Evolutionary conservation across 2,888 invertebrate species (phyloP), one percentile per base, ranked within the genome.

Genomic region (Acleris holmiana): DNA sequence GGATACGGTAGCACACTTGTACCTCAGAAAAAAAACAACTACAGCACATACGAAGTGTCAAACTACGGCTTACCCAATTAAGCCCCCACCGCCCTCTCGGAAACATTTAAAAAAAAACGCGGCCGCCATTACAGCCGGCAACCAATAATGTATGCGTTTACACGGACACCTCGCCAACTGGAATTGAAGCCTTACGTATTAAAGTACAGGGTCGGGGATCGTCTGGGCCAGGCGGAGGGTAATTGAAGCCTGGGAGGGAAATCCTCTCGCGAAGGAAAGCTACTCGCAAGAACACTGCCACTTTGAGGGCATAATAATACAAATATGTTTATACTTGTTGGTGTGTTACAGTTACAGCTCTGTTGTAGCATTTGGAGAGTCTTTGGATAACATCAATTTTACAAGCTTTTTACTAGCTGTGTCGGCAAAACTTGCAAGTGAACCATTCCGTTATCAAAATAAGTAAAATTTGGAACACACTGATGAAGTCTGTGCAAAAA

Each of bases 221-320:
- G 17, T 29, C 18, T 48, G 46, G 56, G 29, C 15, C 8, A 56
- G 25, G 17, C 56, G 56, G 35, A 50, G 56, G 61, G 58, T 54
- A 61, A 55, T 50, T 51, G 53, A 54, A 58, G 61, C 46, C 57
- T 8, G 29, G 54, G 51, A 10, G 13, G 40, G 58, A 54, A 47
- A 47, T 19, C 19, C 44, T 35, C 44, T 44, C 44, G 44, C 44
- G 44, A 44, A 57, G 66, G 67, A 50, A 59, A 60, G 65, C 65
- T 64, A 55, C 67, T 65, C 35, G 54, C 21, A 46, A 44, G 51
- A 47, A 59, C 64, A 61, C 58, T 53, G 65, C 65, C 67, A 69
- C 69, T 67, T 68, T 66, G 53, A 66, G 53, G 21, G 54, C 65
- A 53, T 65, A 64, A 59, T 64, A 64, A 64, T 44, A 44, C 51